Conservation (phyloP, 2,113 vertebrate genomes). For the Phodopus roborovskii region DNA sequence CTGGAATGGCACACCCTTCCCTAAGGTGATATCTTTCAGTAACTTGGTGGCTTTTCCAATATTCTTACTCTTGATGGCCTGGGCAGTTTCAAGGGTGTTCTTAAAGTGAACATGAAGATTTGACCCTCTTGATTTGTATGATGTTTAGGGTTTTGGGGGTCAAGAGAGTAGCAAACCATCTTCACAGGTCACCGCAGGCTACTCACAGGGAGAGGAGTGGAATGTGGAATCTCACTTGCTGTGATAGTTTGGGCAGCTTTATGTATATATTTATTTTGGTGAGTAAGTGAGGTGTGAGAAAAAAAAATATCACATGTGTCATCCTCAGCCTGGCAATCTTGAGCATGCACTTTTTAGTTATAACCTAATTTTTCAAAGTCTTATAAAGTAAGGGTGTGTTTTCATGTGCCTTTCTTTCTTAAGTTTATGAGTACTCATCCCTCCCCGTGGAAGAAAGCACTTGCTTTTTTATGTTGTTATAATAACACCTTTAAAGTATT, state of each 20-base stretch:
- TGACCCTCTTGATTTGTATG: background rate
- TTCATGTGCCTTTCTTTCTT: conserved; percentile 30
- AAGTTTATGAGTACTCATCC: background rate
- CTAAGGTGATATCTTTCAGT: background rate
- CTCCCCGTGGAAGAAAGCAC: background rate
- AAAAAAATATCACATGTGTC: background rate
- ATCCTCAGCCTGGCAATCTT: background rate
- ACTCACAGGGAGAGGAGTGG: background rate
- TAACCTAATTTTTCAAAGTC: conserved; percentile 20
- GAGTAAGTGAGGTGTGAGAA: background rate
- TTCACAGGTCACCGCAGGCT: background rate
- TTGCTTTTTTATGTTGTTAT: background rate
- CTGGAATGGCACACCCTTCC: background rate
- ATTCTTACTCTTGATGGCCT: background rate
- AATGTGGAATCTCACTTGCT: background rate
- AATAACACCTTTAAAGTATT: background rate
- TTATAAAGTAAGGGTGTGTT: background rate
- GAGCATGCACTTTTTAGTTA: background rate
- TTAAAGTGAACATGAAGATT: background rate
- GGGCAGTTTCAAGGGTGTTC: background rate
- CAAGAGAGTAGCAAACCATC: background rate
- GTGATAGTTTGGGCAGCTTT: background rate
- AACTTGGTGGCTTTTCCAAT: background rate
- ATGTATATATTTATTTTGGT: background rate
- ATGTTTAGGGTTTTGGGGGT: background rate